Percentiles rank a stretch among this genome's conserved stretches.
phyloP scores from a whole-genome alignment of 1,140 invertebrate genomes.

The Grapholita molesta region DNA sequence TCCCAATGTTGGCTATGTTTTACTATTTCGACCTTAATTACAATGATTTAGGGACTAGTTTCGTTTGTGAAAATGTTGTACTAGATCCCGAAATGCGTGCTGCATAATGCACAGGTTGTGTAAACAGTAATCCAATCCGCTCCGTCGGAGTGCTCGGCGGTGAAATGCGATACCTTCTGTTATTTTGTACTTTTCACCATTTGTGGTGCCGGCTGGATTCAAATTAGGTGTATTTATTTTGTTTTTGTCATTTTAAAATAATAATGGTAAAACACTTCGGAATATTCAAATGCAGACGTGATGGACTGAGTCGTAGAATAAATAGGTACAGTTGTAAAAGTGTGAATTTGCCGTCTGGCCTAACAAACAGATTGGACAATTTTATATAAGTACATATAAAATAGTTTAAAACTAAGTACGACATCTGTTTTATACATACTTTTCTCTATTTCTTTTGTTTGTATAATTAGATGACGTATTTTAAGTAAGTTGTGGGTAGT shows the following conservation, averaged over 20 bases:
- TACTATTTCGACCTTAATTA: background rate
- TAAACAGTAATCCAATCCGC: constrained; percentile 53
- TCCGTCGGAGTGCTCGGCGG: constrained; percentile 36
- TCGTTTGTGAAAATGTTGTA: background rate
- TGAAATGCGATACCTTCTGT: constrained; percentile 43
- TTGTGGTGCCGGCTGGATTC: constrained; percentile 25
- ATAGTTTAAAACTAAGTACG: no score
- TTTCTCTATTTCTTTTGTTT: no score
- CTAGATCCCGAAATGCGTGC: constrained; percentile 33
- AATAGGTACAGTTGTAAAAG: background rate
- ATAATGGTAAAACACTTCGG: background rate
- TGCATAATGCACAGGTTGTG: constrained; percentile 51
- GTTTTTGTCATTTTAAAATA: background rate
- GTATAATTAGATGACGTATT: no score
- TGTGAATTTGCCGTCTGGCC: background rate
- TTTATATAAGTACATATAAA: no score
- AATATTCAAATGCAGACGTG: background rate
- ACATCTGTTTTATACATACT: no score
- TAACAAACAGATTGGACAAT: no score
- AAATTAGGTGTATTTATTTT: constrained; percentile 17
- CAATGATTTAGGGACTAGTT: background rate
- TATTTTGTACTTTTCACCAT: constrained; percentile 27
- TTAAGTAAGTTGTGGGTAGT: no score
- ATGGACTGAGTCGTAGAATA: background rate
- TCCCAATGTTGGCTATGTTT: background rate